phyloP scores from a whole-genome alignment of 2,113 vertebrate species.

The Corythornis vintsioides region DNA sequence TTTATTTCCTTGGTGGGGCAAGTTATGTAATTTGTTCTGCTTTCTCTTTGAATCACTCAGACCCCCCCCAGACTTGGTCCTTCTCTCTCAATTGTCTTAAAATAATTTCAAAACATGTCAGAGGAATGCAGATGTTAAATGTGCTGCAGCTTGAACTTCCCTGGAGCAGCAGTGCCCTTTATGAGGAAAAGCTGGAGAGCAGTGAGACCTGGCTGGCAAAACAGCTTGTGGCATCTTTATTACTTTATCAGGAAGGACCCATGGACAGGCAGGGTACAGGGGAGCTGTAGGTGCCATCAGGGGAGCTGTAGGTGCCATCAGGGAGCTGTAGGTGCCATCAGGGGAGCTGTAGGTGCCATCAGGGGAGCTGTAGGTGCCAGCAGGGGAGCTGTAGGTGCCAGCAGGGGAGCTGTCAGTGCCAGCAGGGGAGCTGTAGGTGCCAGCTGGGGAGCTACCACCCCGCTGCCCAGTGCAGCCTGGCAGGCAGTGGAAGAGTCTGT shows the following conservation, averaged over 20 bases:
- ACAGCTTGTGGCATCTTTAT: constrained; percentile 40
- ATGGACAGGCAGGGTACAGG: neutral
- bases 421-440: no score
- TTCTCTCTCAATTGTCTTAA: constrained; percentile 7
- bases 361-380: no score
- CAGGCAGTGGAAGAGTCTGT: neutral
- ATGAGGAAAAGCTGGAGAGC: constrained; percentile 64
- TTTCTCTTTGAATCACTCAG: constrained; percentile 4
- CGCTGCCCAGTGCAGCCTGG: fast-evolving
- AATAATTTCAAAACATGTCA: constrained; percentile 52
- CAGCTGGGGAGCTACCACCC: neutral
- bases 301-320: no score
- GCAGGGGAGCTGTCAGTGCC: no score
- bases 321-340: no score
- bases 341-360: no score
- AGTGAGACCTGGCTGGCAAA: constrained; percentile 63
- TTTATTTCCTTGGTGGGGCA: constrained; percentile 61
- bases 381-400: no score
- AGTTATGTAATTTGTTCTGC: constrained; percentile 44
- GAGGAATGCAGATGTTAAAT: constrained; percentile 43
- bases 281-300: neutral
- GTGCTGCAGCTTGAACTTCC: constrained; percentile 23
- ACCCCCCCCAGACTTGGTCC: neutral
- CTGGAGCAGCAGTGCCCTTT: constrained; percentile 25
- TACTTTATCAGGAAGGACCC: constrained; percentile 35